Evolutionary conservation across 2,113 vertebrate species (phyloP).

Genomic region (Apodemus speciosus): DNA sequence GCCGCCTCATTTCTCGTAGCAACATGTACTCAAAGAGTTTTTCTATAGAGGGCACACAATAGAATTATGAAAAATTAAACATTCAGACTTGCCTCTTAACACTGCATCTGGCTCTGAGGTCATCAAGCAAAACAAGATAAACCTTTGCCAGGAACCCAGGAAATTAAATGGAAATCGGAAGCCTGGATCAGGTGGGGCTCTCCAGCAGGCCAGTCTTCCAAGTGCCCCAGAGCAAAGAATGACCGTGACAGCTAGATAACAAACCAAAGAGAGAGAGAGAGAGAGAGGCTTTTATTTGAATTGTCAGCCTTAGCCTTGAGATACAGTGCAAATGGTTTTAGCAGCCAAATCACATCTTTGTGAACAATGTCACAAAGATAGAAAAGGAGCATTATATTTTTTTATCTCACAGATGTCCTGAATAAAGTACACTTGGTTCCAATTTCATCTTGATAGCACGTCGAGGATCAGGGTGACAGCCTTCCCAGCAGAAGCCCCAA

Average conservation of each 20-base stretch:
- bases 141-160: not conserved
- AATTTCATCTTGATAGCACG: slow-evolving; percentile 75
- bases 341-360: slow-evolving; percentile 78
- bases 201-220: not conserved
- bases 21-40: not conserved
- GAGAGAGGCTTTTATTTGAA: slow-evolving; percentile 71
- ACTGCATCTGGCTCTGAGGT: slow-evolving; percentile 37
- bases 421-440: slow-evolving; percentile 80
- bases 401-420: slow-evolving; percentile 79
- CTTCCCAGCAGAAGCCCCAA: slow-evolving; percentile 60
- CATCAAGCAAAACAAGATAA: not conserved
- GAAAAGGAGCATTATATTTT: slow-evolving; percentile 75
- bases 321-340: slow-evolving; percentile 73
- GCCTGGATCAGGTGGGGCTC: not conserved
- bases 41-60: not conserved
- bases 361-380: slow-evolving; percentile 77
- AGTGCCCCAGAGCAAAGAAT: not conserved
- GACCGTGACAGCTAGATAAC: slow-evolving; percentile 63
- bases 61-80: slow-evolving; percentile 48
- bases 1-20: not conserved
- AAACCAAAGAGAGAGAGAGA: slow-evolving; percentile 58
- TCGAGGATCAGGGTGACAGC: slow-evolving; percentile 76
- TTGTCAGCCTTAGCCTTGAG: slow-evolving; percentile 76
- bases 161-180: slow-evolving; percentile 20
- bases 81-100: slow-evolving; percentile 35